Evolutionary conservation across 2,113 vertebrate genomes (phyloP), one percentile per base, ranked within the genome.

Genomic region (Xiphophorus hellerii): DNA sequence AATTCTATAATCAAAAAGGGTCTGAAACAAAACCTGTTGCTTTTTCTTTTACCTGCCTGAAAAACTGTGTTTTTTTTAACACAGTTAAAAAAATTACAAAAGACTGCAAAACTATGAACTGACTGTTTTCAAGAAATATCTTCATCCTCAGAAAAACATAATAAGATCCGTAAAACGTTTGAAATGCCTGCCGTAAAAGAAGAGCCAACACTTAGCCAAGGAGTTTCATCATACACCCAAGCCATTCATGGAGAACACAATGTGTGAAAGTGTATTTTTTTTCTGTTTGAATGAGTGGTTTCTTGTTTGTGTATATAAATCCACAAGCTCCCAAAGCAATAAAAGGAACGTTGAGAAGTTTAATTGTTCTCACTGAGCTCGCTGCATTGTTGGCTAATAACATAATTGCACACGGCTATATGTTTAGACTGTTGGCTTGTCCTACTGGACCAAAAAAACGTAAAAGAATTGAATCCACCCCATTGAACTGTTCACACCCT

Each of bases 401-500:
- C 44, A 60, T 33, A 68, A 35, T 77, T 68, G 11, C 9, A 76
- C 29, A 25, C 51, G 1, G 51, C 68, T 58, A 27, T 74, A 71
- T 30, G 66, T 60, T 48, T 62, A 31, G 44, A 42, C 62, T 42
- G 71, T 44, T 54, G n/a, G 29, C 22, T 39, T 5, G 33, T 42
- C 51, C 51, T n/a, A n/a, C 51, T 58, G 51, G 22, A 25, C 51
- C 51, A 58, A 25, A 58, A 9, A n/a, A 10, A 58, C 6, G 10
- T n/a, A 58, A 58, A 58, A 25, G 7, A 58, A 58, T 54, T 29
- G 20, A 39, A 71, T 77, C 80, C 63, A 30, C 22, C 10, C 60
- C 9, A 30, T 58, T 75, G 71, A 69, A 2, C 20, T 51, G 54
- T n/a, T 72, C 71, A 84, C 69, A 67, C 68, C 28, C 73, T 77